Base-by-base conservation (phyloP, 2,113 vertebrate species). In the Collichthys lucidus region DNA sequence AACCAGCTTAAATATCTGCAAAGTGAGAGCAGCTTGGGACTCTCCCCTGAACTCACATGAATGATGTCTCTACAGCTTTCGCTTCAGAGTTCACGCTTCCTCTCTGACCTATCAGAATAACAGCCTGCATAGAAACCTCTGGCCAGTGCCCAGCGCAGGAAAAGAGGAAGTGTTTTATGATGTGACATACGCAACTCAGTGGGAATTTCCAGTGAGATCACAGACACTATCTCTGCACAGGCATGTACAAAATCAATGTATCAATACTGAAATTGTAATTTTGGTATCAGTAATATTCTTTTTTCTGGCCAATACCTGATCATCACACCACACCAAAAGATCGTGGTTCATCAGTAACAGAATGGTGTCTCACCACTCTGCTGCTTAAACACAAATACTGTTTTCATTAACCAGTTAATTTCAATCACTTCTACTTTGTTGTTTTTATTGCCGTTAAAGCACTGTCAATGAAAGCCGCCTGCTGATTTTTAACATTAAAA, bases 91-190 rank as follows among this genome's bases (percentile, higher is more conserved):
- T 46, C 3, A 4, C 57, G 42, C 65, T 57, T 70, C 49, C n/a
- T 49, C 26, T n/a, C 16, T 20, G 12, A 22, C 57, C 40, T 47
- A 11, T 59, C 61, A 53, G 24, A 59, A 2, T 49, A 56, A 57
- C 47, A 69, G 57, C 26, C 67, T 57, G 26, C 24, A 26, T 0
- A 57, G 44, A 65, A 52, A 66, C 24, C 6, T 77, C 12, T n/a
- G 24, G 74, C 40, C 47, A 6, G 19, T 4, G 1, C 57, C 70
- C 64, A 62, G 16, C 0, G 3, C 66, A 72, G 56, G 24, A 56
- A 69, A 26, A 62, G 35, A 77, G 73, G 72, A 73, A 77, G 77
- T 20, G 61, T 70, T 57, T 79, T 22, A 74, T 64, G 4, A 63
- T 71, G 64, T 31, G 47, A 71, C 26, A 70, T 6, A n/a, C 20